A percentile compares a stretch with the other conserved stretches of the same genome.
Evolutionary conservation across 1,140 invertebrate genomes (phyloP).

Genomic region (Pachypsylla venusta): DNA sequence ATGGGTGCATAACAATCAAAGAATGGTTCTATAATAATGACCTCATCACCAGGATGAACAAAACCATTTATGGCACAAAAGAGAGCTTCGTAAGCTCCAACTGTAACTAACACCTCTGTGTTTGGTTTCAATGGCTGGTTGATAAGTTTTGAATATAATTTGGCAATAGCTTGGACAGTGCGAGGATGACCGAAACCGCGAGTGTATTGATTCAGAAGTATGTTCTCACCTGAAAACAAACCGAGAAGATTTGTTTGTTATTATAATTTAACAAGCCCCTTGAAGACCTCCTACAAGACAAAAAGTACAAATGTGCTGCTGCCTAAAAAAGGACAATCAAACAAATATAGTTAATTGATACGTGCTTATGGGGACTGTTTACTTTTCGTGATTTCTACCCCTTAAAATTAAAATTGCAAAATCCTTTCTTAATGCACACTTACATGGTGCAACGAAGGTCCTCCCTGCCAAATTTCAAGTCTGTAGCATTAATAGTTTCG

Average conservation of each 20-base stretch:
- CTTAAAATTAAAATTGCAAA: too few relatives aligned
- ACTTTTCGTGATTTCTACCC: too few relatives aligned
- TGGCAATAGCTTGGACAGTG: conserved; percentile 65
- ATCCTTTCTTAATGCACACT: too few relatives aligned
- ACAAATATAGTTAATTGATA: too few relatives aligned
- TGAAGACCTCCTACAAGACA: too few relatives aligned
- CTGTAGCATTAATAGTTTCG: too few relatives aligned
- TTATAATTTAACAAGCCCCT: too few relatives aligned
- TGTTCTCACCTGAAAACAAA: conserved; percentile 39
- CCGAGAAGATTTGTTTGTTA: not conserved
- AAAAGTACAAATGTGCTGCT: too few relatives aligned
- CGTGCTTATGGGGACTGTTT: too few relatives aligned
- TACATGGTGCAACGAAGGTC: too few relatives aligned
- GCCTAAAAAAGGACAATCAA: too few relatives aligned
- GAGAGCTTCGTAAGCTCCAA: conserved; percentile 86
- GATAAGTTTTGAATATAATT: conserved; percentile 69
- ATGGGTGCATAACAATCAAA: conserved; percentile 97
- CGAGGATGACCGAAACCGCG: conserved; percentile 81
- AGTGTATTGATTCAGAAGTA: conserved; percentile 80
- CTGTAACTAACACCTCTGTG: conserved; percentile 73
- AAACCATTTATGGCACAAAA: conserved; percentile 72
- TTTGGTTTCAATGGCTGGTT: conserved; percentile 57
- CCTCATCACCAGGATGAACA: conserved; percentile 72
- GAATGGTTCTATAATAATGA: conserved; percentile 95
- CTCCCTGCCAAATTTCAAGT: too few relatives aligned